Evolutionary conservation across 2,797 vertebrate species (phyloP), one percentile per base, ranked within the genome.

Genomic region (Orientallactaga sibirica): DNA sequence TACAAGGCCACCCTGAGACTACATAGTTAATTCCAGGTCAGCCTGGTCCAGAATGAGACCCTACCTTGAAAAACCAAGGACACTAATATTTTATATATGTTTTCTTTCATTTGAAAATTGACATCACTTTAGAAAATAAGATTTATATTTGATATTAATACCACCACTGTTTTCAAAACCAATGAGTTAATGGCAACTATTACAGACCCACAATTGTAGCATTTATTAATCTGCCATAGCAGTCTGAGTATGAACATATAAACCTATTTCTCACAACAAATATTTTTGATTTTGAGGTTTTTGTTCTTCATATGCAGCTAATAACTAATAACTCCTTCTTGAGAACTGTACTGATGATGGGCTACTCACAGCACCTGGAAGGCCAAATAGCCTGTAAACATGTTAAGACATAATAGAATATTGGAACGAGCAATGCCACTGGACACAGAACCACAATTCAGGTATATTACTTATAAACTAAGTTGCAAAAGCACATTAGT

Each of bases 221-320:
- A 25, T 68, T 81, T 90, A 66, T 64, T 70, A 94, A 90, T 73
- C n/a, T 19, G 20, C 29, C 27, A 77, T 0, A 80, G n/a, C 29
- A 87, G 90, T 80, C 62, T 84, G 74, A 90, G 83, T 43, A 24
- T 70, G 33, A 95, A 52, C 48, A 82, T 33, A 18, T n/a, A 86
- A 87, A 92, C 27, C 67, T 68, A 83, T 25, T 78, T 90, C 29
- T 76, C 58, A 83, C 18, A 5, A 88, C 48, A 33, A 67, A 12
- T 80, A 5, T 52, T 83, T 76, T 64, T 37, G 3, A 83, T 58
- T 83, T 74, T 89, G 37, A 62, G 7, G 70, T 55, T 88, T 25
- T 81, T 11, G 48, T 67, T 64, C 16, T 84, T 94, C 55, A 90
- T 3, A 71, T 12, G 61, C 1, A n/a, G 22, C n/a, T 81, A 85